phyloP scores from a whole-genome alignment of 30 jellyfish, hydroid and myxozoan species.

The Chironex yamaguchii region DNA sequence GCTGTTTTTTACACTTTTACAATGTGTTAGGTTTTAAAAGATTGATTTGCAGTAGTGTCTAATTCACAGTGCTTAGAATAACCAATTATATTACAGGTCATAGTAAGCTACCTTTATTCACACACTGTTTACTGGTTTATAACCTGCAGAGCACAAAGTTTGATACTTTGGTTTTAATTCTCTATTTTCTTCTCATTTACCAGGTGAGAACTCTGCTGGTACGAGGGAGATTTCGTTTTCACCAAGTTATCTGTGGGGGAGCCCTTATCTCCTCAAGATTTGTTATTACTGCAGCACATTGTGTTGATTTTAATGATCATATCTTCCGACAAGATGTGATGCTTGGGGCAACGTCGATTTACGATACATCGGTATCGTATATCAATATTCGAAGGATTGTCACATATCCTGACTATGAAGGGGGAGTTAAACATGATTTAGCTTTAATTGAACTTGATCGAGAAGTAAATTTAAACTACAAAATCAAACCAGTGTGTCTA shows the following conservation, averaged over 20 bases:
- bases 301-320: not conserved
- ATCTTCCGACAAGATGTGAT: slow-evolving; percentile 14
- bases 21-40: too few species aligned
- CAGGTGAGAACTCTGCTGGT: not conserved
- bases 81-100: too few species aligned
- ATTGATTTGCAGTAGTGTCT: too few species aligned
- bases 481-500: slow-evolving; percentile 29
- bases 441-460: slow-evolving; percentile 5
- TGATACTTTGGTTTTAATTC: too few species aligned
- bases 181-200: too few species aligned
- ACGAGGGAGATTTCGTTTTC: not conserved
- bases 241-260: slow-evolving; percentile 47
- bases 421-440: slow-evolving; percentile 5
- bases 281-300: slow-evolving; percentile 47
- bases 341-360: slow-evolving; percentile 5
- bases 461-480: not conserved
- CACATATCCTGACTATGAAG: slow-evolving; percentile 32
- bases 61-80: too few species aligned
- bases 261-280: not conserved
- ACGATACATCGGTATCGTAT: not conserved
- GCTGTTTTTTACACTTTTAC: too few species aligned
- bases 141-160: too few species aligned
- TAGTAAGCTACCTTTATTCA: too few species aligned
- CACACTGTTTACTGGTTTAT: too few species aligned
- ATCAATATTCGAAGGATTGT: not conserved